Percentiles rank a stretch among this genome's conserved stretches.
Conservation (phyloP, 2,113 vertebrate genomes). For the Callorhinus ursinus region DNA sequence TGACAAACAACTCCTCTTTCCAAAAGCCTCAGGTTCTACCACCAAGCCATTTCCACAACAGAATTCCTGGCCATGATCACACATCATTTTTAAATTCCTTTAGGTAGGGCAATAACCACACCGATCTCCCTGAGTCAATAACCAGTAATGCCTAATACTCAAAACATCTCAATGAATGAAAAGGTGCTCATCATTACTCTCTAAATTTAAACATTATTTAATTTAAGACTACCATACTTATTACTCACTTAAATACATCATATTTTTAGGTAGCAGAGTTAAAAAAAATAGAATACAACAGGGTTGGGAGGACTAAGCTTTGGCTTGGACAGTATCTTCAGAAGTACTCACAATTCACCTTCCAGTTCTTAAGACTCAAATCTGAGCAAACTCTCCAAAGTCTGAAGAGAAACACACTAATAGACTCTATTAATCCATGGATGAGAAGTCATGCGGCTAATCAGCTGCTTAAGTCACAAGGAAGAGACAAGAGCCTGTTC, state of each 20-base stretch:
- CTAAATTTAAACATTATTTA: neutral
- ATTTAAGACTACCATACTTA: neutral
- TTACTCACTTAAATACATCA: neutral
- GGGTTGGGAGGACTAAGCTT: neutral
- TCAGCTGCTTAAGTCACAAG: slow-evolving; percentile 88
- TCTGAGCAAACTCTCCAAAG: slow-evolving; percentile 51
- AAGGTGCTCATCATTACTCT: neutral
- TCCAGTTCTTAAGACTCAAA: slow-evolving; percentile 11
- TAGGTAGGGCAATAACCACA: neutral
- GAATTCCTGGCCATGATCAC: neutral
- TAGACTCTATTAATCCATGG: slow-evolving; percentile 78
- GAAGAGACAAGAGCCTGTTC: slow-evolving; percentile 82
- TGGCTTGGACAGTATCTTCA: neutral
- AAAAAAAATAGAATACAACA: neutral
- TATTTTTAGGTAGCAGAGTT: neutral
- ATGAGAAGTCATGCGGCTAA: slow-evolving; percentile 84
- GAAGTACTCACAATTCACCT: neutral
- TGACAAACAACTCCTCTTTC: neutral
- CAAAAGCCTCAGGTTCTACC: neutral
- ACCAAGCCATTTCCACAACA: neutral
- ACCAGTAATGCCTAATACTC: neutral
- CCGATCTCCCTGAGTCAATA: slow-evolving; percentile 14
- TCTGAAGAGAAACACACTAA: neutral
- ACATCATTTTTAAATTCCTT: slow-evolving; percentile 40
- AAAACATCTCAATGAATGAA: slow-evolving; percentile 43